phyloP scores from a whole-genome alignment of 2,888 invertebrate genomes.

The Argyra leucocephala region DNA sequence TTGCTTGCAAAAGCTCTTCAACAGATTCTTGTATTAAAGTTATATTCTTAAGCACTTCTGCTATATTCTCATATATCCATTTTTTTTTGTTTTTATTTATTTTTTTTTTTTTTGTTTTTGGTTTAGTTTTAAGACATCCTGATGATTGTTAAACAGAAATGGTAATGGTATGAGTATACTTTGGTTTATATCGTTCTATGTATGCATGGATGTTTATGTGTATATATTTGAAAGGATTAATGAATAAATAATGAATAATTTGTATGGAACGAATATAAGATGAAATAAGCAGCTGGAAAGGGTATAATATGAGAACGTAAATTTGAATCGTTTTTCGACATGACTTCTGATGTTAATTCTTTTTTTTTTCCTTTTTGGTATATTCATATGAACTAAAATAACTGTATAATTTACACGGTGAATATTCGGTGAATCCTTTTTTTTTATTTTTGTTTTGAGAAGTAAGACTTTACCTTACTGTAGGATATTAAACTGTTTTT shows the following conservation, averaged over 20 bases:
- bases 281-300: not conserved
- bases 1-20: too few species aligned
- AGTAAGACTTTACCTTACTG: too few species aligned
- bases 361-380: too few species aligned
- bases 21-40: too few species aligned
- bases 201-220: not conserved
- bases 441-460: too few species aligned
- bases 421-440: too few species aligned
- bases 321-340: slow-evolving; percentile 6
- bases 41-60: too few species aligned
- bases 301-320: not conserved
- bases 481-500: too few species aligned
- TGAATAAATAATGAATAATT: slow-evolving; percentile 6
- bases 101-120: not conserved
- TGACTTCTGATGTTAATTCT: not conserved
- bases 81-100: not conserved
- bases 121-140: not conserved
- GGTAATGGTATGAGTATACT: not conserved
- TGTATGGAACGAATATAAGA: not conserved
- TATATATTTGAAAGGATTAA: not conserved
- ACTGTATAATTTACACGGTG: too few species aligned
- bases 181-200: too few species aligned
- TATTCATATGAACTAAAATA: too few species aligned
- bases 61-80: too few species aligned
- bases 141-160: not conserved